Evolutionary conservation across 2,888 invertebrate species (phyloP), one percentile per base, ranked within the genome.

Genomic region (Apoderus coryli): DNA sequence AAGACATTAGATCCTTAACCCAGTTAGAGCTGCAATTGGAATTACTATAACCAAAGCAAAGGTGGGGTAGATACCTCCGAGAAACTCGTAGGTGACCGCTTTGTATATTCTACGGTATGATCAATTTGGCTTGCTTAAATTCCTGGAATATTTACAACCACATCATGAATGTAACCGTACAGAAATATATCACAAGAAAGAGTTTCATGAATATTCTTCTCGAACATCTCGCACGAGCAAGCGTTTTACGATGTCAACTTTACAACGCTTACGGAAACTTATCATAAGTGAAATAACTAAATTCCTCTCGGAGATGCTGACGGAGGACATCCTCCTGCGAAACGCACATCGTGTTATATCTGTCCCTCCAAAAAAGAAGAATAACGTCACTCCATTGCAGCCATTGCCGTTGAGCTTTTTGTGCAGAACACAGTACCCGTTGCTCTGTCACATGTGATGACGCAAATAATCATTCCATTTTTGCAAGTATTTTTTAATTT

Each of bases 351-450:
- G 3, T 27, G 27, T n/a, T 27, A 27, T 11, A 15, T 27, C 3
- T 27, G 27, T 27, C 16, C 16, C 15, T 27, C 27, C 3, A 27
- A 27, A 27, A 27, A 27, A 2, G 10, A 3, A 27, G 27, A 11
- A 27, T 27, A 16, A 16, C 27, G 10, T 15, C 16, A 27, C 15
- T 27, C 11, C 16, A 15, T 16, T 27, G 15, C 9, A 27, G 3
- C 15, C 27, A 27, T 7, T 27, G 27, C 15, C 4, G 15, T 3
- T 16, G 27, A 3, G n/a, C 27, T 10, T 16, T 27, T 14, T 27
- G 27, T 16, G 16, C 27, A 11, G 16, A 27, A 27, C 27, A 27
- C 26, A 14, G 26, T 14, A 15, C 26, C 7, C 14, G 26, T 4
- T 26, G 26, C 9, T 26, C 14, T 26, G 14, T 26, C 15, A 14